Evolutionary conservation across 2,113 vertebrate genomes (phyloP), one percentile per base, ranked within the genome.

Genomic region (Coracopsis vasa): DNA sequence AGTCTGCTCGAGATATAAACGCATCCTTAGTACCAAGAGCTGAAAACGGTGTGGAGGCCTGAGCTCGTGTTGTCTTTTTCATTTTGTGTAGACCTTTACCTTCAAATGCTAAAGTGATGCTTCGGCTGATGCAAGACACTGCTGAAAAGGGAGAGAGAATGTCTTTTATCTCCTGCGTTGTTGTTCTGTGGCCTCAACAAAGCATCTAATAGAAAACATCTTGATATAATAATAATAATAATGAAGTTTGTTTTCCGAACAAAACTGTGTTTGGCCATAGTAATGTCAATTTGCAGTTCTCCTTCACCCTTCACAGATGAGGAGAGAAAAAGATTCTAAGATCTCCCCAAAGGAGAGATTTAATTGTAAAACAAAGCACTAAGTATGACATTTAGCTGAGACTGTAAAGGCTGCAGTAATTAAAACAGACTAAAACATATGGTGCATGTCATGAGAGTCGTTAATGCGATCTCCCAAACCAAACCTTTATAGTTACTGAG

Each of bases 331-430:
- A 78, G 84, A 88, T 81, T 80, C 90, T 23, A 47, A 72, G 25
- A 88, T 89, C 31, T 78, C 50, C 83, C 62, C 60, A 24, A 88
- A 96, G 92, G 80, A 92, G 88, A 71, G 41, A 56, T 80, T 92
- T 95, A 90, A 86, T 83, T 92, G 86, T 93, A 90, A 93, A 95
- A 80, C 72, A 88, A 84, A 94, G 86, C 90, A 73, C 61, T 69
- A 80, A 90, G n/a, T 60, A 69, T 82, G 94, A 92, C 94, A 93
- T 96, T 95, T 95, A 94, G 39, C 69, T 74, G 69, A 94, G 87
- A 60, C 53, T 64, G 48, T 92, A 93, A 97, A 95, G 81, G 87
- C 85, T 94, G 35, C 81, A 88, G 62, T 95, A 91, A 96, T 95
- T 96, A 56, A 88, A 84, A 82, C 64, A 60, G 64, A 44, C 71